Percentiles rank a stretch among this genome's conserved stretches.
phyloP scores from a whole-genome alignment of 1,140 invertebrate species.

The Pseudomyrmex cubaensis region DNA sequence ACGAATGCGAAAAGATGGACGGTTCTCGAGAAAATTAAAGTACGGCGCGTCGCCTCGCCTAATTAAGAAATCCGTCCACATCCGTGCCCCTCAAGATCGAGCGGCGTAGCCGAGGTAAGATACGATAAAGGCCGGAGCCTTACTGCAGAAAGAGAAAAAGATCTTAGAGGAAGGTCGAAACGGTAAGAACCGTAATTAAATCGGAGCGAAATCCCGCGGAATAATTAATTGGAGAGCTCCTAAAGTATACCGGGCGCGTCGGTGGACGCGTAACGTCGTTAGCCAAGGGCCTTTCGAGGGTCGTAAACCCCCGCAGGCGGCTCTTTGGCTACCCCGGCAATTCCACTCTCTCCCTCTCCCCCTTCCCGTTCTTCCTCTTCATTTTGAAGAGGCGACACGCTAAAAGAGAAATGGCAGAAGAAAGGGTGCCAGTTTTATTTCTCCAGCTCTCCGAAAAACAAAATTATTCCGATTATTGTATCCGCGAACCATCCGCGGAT shows the following conservation, averaged over 20 bases:
- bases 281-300: constrained; percentile 76
- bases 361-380: constrained; percentile 53
- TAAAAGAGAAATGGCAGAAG: constrained; percentile 70
- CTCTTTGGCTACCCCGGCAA: constrained; percentile 67
- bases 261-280: constrained; percentile 80
- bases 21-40: constrained; percentile 70
- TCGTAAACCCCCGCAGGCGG: constrained; percentile 74
- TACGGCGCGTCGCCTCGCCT: constrained; percentile 67
- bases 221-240: constrained; percentile 81
- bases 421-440: constrained; percentile 72
- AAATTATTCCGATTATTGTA: constrained; percentile 69
- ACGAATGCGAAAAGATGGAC: constrained; percentile 14
- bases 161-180: constrained; percentile 58
- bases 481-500: constrained; percentile 39
- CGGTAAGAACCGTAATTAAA: constrained; percentile 81
- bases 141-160: constrained; percentile 36
- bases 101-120: constrained; percentile 37
- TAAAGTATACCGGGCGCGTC: constrained; percentile 79
- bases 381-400: constrained; percentile 67
- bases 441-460: constrained; percentile 65
- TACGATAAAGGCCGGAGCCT: constrained; percentile 39
- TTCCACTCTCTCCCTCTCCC: no score
- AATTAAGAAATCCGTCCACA: constrained; percentile 74
- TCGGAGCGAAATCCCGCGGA: constrained; percentile 79
- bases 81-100: constrained; percentile 71